Base-by-base conservation (phyloP, 2,888 invertebrate species). In the Drosophila neutralis region DNA sequence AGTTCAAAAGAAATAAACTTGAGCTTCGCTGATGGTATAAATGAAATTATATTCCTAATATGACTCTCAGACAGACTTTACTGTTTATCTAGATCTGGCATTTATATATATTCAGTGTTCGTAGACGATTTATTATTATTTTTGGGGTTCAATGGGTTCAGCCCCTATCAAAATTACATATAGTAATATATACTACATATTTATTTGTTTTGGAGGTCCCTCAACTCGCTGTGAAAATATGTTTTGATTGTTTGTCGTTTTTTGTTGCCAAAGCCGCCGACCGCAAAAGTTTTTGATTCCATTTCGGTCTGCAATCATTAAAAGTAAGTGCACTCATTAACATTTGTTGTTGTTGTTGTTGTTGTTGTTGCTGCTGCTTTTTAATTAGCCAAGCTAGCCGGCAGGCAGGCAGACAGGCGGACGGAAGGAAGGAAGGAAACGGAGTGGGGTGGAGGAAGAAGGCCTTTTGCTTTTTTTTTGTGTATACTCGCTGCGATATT, bases 281-380 rank as follows among this genome's bases (percentile, higher is more conserved):
- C 60, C 38, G 56, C 15, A 36, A 21, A 56, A 31, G 36, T 21
- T 21, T 15, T 45, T 15, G 15, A 11, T 29, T n/a, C 21, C 21
- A 42, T 10, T 31, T 48, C 24, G 35, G 38, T 53, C 27, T 42
- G 53, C 72, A 75, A 72, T 76, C 45, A 67, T 82, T 80, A 62
- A 78, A 69, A 72, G 62, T 66, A 76, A 83, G 76, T 84, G 87
- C 89, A 88, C 83, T 86, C 80, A 86, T 86, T 86, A 86, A 68
- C 74, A 83, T 82, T 88, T 68, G 72, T 61, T 81, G 67, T 68
- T 61, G 48, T 42, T 79, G 49, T 73, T 63, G 49, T 54, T 58
- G 52, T 8, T 33, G 13, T 33, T 21, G 33, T 15, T 24, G n/a
- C 35, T 48, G 36, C 58, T 53, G 57, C 52, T 68, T 81, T 77